These are phyloP conservation scores for Ophonus ardosiacus DNA, from an alignment of 2,888 invertebrate species.

Conservation along the genomic window DNA sequence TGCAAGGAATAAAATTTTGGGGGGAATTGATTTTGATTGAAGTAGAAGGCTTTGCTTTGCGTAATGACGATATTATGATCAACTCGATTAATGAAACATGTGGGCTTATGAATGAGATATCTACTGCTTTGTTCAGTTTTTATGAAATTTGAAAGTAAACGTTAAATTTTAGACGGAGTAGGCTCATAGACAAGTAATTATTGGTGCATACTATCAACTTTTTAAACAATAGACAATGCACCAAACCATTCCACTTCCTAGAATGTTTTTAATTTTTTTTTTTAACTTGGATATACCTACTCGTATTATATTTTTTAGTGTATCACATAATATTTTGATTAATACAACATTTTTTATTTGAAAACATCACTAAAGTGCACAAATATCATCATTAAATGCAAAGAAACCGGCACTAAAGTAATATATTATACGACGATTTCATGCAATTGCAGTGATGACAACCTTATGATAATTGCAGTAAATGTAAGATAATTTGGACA, in stretches of 20 bases:
- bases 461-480: no score
- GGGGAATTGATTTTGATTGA: slow-evolving; percentile 25
- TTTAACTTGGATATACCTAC: background rate
- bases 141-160: slow-evolving; percentile 33
- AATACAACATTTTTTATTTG: no score
- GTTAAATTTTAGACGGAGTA: background rate
- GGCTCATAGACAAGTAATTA: slow-evolving; percentile 1
- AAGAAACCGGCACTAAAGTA: no score
- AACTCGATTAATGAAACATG: background rate
- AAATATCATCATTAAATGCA: no score
- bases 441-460: no score
- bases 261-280: background rate
- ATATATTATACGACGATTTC: no score
- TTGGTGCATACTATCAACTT: slow-evolving; percentile 8
- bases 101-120: slow-evolving; percentile 26
- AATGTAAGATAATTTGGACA: no score
- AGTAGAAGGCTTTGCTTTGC: slow-evolving; percentile 20
- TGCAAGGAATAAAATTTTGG: slow-evolving; percentile 62
- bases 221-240: slow-evolving; percentile 20
- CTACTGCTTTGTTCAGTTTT: slow-evolving; percentile 6
- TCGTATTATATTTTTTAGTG: no score
- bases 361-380: no score
- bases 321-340: no score
- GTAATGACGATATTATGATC: slow-evolving; percentile 30
- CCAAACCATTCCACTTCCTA: background rate